Evolutionary conservation across 2,113 vertebrate genomes (phyloP).

Genomic region (Pollachius pollachius): DNA sequence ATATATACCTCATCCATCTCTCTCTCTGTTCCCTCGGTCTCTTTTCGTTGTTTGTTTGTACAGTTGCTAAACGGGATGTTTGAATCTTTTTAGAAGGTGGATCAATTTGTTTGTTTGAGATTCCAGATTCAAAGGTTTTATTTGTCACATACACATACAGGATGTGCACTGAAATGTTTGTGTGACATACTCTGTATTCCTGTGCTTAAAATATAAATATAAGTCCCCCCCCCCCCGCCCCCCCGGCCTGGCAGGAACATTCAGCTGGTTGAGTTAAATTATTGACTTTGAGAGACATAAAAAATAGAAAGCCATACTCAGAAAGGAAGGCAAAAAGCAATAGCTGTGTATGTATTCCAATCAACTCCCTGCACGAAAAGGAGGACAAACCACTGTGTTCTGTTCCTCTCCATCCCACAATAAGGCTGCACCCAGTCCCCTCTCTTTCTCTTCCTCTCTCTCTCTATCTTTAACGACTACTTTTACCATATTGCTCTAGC

Average conservation of each 20-base stretch:
- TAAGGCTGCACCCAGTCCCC: neutral
- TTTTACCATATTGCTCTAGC: neutral
- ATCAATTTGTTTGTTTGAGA: neutral
- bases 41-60: neutral
- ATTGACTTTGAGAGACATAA: neutral
- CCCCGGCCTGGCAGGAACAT: neutral
- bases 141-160: too few species aligned
- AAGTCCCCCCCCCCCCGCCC: too few species aligned
- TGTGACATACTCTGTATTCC: too few species aligned
- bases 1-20: too few species aligned
- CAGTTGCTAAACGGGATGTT: neutral
- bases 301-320: neutral
- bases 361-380: conserved; percentile 5
- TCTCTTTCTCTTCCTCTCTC: neutral
- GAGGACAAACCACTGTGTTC: conserved; percentile 1
- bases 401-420: conserved; percentile 4
- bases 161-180: too few species aligned
- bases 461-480: neutral
- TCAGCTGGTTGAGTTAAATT: neutral
- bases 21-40: neutral
- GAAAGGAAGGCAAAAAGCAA: neutral
- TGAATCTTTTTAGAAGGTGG: conserved; percentile 4
- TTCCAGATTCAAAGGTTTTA: too few species aligned
- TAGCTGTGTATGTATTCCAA: conserved; percentile 12
- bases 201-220: too few species aligned